Conservation (phyloP, 2,888 invertebrate genomes). For the Lithophane semibrunnea region DNA sequence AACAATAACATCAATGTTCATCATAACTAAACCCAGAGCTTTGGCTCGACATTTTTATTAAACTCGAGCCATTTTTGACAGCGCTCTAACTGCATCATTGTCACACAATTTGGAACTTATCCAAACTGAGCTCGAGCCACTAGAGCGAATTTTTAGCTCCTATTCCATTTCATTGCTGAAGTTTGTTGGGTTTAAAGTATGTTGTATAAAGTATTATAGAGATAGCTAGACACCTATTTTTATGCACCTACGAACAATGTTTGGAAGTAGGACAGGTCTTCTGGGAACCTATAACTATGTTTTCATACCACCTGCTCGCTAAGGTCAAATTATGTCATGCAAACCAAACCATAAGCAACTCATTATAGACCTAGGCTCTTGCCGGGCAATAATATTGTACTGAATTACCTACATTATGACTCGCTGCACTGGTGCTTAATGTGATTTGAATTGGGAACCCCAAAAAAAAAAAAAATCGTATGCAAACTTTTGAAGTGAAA, state of each 20-base stretch:
- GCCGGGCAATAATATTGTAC: no score
- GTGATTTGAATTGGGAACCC: no score
- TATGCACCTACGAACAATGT: not conserved
- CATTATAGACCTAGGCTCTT: no score
- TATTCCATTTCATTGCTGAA: conserved; percentile 58
- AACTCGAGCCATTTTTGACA: conserved; percentile 74
- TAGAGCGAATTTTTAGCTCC: conserved; percentile 66
- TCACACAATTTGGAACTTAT: conserved; percentile 78
- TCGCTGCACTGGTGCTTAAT: no score
- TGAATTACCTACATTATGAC: no score
- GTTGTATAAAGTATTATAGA: conserved; percentile 38
- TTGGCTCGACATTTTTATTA: conserved; percentile 67
- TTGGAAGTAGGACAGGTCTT: not conserved
- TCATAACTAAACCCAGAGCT: conserved; percentile 52
- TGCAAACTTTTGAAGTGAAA: no score
- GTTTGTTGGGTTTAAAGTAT: conserved; percentile 51
- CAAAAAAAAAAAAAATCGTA: no score
- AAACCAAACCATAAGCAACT: no score
- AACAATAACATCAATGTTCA: conserved; percentile 44
- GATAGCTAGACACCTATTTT: conserved; percentile 8
- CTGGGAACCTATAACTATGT: not conserved
- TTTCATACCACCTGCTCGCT: no score
- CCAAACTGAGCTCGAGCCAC: conserved; percentile 67
- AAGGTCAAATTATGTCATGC: no score
- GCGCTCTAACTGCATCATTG: conserved; percentile 78